Evolutionary conservation across 2,888 invertebrate genomes (phyloP).

Genomic region (Siphlonurus alternatus): DNA sequence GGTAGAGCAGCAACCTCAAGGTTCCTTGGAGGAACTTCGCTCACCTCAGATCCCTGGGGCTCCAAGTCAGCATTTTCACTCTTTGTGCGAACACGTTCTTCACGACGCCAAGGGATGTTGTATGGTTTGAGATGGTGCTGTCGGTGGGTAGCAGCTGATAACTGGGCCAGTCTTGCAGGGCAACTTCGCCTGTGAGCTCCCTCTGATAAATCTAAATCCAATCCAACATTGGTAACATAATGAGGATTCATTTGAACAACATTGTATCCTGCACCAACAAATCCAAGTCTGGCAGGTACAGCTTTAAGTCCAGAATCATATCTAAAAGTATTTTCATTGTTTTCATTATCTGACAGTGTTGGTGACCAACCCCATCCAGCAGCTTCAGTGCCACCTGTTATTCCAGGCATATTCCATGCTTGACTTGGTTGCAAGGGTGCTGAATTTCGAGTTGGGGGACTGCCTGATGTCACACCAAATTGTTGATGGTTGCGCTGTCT

Average conservation of each 20-base stretch:
- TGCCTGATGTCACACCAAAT: not conserved
- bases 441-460: not conserved
- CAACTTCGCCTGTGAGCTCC: not conserved
- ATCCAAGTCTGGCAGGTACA: not conserved
- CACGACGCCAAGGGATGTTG: constrained; percentile 8
- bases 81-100: constrained; percentile 5
- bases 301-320: not conserved
- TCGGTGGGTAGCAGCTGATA: not conserved
- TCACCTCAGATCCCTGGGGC: not conserved
- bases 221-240: constrained; percentile 9
- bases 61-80: constrained; percentile 8
- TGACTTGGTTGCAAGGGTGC: constrained; percentile 4
- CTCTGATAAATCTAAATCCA: not conserved
- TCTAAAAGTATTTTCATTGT: constrained; percentile 6
- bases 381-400: not conserved
- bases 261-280: not conserved
- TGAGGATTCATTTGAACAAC: constrained; percentile 8
- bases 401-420: not conserved
- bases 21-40: not conserved
- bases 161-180: constrained; percentile 1
- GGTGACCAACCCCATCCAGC: not conserved
- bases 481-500: not conserved
- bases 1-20: not conserved
- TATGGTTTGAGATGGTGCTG: constrained; percentile 9
- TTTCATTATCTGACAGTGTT: constrained; percentile 2